Conservation (phyloP, 1,140 invertebrate genomes). For the Triops longicaudatus region DNA sequence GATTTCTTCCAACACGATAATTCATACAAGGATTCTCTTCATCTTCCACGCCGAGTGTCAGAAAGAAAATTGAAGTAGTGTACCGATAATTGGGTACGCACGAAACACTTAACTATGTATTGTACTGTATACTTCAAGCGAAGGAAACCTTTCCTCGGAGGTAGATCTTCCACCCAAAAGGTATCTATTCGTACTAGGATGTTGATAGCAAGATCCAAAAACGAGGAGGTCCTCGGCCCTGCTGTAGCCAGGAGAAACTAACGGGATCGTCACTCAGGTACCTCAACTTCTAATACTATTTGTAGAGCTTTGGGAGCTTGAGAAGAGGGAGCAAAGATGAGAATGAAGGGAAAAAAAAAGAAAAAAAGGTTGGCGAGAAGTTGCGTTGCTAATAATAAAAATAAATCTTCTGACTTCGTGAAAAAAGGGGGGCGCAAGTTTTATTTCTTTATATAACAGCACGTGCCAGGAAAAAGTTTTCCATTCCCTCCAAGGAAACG, state of each 20-base stretch:
- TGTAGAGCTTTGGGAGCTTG: background rate
- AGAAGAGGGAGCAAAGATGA: background rate
- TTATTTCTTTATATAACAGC: background rate
- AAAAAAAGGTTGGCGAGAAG: background rate
- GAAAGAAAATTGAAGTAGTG: no score
- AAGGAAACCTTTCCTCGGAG: no score
- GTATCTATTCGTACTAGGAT: no score
- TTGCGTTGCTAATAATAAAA: background rate
- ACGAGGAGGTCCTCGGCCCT: background rate
- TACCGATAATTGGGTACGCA: no score
- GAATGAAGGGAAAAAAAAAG: background rate
- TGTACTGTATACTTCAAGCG: no score
- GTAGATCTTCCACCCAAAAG: no score
- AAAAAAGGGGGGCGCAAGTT: background rate
- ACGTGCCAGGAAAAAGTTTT: background rate
- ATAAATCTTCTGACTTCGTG: background rate
- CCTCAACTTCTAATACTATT: background rate
- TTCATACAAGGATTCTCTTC: no score
- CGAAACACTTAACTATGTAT: no score
- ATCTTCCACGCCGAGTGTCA: no score
- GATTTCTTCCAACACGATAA: no score
- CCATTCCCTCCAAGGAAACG: no score
- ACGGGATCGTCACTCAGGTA: background rate
- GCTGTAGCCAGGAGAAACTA: slow-evolving; percentile 2
- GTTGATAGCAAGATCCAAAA: background rate